A percentile compares a stretch with the other conserved stretches of the same genome.
phyloP scores from a whole-genome alignment of 1,140 invertebrate genomes.

The Saccostrea cuccullata region DNA sequence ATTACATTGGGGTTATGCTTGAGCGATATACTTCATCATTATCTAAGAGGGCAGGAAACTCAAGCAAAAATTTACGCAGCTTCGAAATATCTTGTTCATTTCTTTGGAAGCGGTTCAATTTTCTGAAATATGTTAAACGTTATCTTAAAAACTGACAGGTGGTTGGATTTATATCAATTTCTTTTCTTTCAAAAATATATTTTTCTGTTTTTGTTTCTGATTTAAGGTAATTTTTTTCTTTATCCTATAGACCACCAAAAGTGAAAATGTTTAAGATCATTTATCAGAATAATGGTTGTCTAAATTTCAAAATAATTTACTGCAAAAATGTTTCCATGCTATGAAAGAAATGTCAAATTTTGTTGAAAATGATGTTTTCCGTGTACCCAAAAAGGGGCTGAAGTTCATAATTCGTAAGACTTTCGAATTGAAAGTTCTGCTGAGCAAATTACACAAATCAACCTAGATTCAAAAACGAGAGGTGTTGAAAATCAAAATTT shows the following conservation, averaged over 20 bases:
- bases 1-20: background rate
- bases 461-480: too few species aligned
- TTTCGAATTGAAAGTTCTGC: too few species aligned
- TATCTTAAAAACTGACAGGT: background rate
- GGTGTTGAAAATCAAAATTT: too few species aligned
- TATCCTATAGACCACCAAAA: background rate
- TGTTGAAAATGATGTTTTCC: background rate
- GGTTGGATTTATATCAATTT: constrained; percentile 3
- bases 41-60: background rate
- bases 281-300: background rate
- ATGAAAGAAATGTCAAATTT: constrained; percentile 26
- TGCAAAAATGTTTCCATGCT: background rate
- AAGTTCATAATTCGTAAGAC: too few species aligned
- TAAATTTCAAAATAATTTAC: background rate
- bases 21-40: background rate
- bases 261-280: background rate
- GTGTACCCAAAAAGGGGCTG: too few species aligned
- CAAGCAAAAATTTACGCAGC: background rate
- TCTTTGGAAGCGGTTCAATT: constrained; percentile 22
- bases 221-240: background rate
- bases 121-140: constrained; percentile 21
- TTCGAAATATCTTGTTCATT: background rate
- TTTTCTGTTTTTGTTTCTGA: background rate
- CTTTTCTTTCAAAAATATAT: background rate
- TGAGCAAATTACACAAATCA: too few species aligned